Evolutionary conservation across 1,140 invertebrate genomes (phyloP).

Genomic region (Anoplolepis gracilipes): DNA sequence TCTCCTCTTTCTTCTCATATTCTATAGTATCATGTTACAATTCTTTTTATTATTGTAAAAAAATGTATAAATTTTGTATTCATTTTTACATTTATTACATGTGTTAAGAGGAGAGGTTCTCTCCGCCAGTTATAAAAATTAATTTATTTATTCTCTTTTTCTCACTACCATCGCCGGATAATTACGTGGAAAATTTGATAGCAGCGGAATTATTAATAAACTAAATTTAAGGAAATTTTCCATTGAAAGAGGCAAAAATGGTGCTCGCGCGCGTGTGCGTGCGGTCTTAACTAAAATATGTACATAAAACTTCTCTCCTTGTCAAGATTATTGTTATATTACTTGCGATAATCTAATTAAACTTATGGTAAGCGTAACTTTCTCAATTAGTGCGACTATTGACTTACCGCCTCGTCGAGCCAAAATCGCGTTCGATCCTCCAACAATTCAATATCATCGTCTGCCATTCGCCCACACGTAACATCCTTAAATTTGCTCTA

Average conservation of each 20-base stretch:
- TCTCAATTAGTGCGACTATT: slow-evolving; percentile 17
- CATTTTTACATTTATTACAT: too few relatives aligned
- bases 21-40: too few relatives aligned
- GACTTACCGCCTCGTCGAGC: background rate
- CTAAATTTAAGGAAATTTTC: slow-evolving; percentile 21
- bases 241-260: background rate
- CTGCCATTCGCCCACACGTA: background rate
- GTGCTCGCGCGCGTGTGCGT: background rate
- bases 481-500: background rate
- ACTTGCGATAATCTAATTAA: slow-evolving; percentile 20
- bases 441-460: background rate
- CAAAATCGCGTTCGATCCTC: background rate
- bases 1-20: background rate
- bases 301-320: background rate
- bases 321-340: background rate
- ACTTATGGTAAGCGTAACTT: slow-evolving; percentile 21
- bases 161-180: background rate
- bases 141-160: too few relatives aligned
- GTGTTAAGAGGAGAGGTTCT: too few relatives aligned
- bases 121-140: too few relatives aligned
- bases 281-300: background rate
- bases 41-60: too few relatives aligned
- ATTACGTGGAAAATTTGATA: background rate
- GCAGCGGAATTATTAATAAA: background rate
- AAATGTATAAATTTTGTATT: too few relatives aligned